Evolutionary conservation across 2,888 invertebrate genomes (phyloP).

Genomic region (Pristionchus exspectatus): DNA sequence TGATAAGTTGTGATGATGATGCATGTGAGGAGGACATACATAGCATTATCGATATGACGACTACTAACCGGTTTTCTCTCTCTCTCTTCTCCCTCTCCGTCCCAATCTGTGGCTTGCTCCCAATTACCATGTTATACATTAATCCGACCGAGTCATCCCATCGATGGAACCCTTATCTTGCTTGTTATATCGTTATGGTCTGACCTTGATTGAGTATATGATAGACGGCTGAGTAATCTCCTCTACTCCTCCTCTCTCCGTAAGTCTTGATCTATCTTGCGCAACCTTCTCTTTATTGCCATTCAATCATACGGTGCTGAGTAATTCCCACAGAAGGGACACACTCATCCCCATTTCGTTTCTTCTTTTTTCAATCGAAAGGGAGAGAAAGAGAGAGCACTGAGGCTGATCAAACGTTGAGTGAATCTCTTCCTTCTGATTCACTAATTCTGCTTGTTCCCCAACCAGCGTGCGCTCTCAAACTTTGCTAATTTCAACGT

Average conservation of each 20-base stretch:
- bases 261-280: slow-evolving; percentile 28
- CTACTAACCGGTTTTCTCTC: slow-evolving; percentile 40
- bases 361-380: slow-evolving; percentile 19
- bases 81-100: background rate
- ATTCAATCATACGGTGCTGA: slow-evolving; percentile 45
- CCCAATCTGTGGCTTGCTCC: slow-evolving; percentile 15
- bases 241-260: background rate
- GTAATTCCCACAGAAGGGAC: slow-evolving; percentile 16
- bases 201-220: slow-evolving; percentile 11
- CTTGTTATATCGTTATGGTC: slow-evolving; percentile 12
- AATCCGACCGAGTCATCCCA: background rate
- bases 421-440: slow-evolving; percentile 6
- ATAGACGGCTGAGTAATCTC: background rate
- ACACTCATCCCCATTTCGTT: slow-evolving; percentile 14
- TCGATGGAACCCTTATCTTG: background rate
- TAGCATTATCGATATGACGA: slow-evolving; percentile 48
- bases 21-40: slow-evolving; percentile 29
- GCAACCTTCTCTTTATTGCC: background rate
- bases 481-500: slow-evolving; percentile 1
- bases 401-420: slow-evolving; percentile 31
- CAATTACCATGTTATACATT: slow-evolving; percentile 4
- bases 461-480: background rate
- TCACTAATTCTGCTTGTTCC: slow-evolving; percentile 39
- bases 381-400: background rate
- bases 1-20: slow-evolving; percentile 44